These are phyloP conservation scores for Abrostola tripartita DNA, from an alignment of 2,888 invertebrate genomes.

Conservation along the genomic window DNA sequence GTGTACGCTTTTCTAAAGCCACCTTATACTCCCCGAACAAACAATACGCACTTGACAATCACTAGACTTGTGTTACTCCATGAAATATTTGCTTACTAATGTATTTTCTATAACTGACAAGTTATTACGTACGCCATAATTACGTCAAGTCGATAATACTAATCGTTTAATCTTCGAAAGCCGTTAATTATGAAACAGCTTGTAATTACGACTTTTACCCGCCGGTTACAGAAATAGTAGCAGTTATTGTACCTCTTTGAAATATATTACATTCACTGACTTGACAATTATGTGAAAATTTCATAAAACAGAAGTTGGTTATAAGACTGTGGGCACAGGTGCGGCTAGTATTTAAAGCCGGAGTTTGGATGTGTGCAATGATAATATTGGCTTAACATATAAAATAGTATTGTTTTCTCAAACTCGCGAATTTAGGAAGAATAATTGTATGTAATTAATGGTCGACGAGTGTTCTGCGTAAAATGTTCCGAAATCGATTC, in stretches of 20 bases:
- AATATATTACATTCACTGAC: slow-evolving; percentile 46
- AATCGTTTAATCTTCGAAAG: slow-evolving; percentile 34
- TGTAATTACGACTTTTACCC: slow-evolving; percentile 56
- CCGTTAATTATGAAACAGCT: slow-evolving; percentile 46
- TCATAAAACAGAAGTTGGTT: slow-evolving; percentile 51
- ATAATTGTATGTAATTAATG: too few species aligned
- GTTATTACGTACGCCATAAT: slow-evolving; percentile 40
- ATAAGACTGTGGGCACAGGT: slow-evolving; percentile 33
- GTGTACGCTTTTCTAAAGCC: neutral
- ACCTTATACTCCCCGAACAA: neutral
- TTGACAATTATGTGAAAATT: slow-evolving; percentile 55
- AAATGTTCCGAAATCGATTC: too few species aligned
- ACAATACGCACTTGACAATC: neutral
- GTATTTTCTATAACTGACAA: slow-evolving; percentile 9
- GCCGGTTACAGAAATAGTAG: slow-evolving; percentile 47
- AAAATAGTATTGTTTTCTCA: neutral
- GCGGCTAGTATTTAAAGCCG: too few species aligned
- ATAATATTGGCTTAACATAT: neutral
- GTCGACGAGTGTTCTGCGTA: too few species aligned
- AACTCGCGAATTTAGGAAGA: too few species aligned
- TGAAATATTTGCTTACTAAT: slow-evolving; percentile 2
- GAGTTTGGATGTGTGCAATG: neutral
- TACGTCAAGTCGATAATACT: slow-evolving; percentile 40
- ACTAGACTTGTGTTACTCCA: neutral
- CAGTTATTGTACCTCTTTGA: slow-evolving; percentile 48